A percentile compares a stretch with the other conserved stretches of the same genome.
Evolutionary conservation across 2,113 vertebrate genomes (phyloP).

Genomic region (Pachypanchax playfairii): DNA sequence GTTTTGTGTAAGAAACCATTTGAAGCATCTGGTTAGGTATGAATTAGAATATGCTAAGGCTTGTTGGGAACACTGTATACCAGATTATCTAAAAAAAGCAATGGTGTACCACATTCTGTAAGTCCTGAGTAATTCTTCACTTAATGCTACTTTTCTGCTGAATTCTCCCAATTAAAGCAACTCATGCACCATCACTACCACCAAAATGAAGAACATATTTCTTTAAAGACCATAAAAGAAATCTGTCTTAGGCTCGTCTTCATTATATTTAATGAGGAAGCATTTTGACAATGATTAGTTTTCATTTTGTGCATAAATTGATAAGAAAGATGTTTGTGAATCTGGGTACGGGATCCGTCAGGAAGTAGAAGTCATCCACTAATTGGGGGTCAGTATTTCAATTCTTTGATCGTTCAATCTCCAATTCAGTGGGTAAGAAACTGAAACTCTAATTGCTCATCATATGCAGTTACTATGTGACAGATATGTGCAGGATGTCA

Average conservation of each 20-base stretch:
- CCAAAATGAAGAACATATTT: not conserved
- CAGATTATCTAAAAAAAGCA: too few species aligned
- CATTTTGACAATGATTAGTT: not conserved
- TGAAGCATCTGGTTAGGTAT: too few species aligned
- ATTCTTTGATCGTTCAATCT: not conserved
- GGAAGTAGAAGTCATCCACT: constrained; percentile 2
- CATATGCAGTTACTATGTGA: not conserved
- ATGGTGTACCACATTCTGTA: too few species aligned
- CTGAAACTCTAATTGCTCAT: not conserved
- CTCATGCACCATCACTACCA: not conserved
- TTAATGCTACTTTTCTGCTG: not conserved
- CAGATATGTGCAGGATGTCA: not conserved
- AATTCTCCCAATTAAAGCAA: not conserved
- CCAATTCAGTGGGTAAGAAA: not conserved
- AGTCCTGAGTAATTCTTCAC: not conserved
- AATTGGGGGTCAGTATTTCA: not conserved
- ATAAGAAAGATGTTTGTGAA: not conserved
- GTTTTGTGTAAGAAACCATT: too few species aligned
- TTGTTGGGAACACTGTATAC: too few species aligned
- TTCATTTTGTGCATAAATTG: not conserved
- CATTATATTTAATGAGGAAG: not conserved
- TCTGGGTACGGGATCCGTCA: not conserved
- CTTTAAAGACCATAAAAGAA: too few species aligned
- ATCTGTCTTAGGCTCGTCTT: not conserved
- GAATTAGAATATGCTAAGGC: too few species aligned